Evolutionary conservation across 2,888 invertebrate genomes (phyloP).

Genomic region (Himalopsyche kuldschensis): DNA sequence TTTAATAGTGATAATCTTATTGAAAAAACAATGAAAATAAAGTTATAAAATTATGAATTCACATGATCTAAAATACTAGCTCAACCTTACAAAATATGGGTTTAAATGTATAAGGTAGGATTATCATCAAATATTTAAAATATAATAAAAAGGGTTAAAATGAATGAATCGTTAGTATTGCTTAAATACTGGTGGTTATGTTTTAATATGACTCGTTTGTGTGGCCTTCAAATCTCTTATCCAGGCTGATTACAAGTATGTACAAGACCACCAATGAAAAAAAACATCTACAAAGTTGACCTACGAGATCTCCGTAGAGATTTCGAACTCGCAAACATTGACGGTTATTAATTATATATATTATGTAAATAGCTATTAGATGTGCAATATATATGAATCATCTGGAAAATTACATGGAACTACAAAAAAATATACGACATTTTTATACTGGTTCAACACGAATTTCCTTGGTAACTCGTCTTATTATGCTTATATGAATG

Average conservation of each 20-base stretch:
- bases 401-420: not conserved
- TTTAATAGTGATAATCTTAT: no score
- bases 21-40: no score
- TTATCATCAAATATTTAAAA: no score
- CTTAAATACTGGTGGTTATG: no score
- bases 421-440: not conserved
- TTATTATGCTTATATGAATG: not conserved
- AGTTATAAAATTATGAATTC: no score
- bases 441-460: not conserved
- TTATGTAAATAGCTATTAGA: not conserved
- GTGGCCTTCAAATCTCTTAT: not conserved
- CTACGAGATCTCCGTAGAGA: not conserved
- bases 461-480: not conserved
- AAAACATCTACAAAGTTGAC: not conserved
- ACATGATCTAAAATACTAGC: no score
- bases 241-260: not conserved
- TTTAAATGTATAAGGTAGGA: no score
- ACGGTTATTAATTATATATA: not conserved
- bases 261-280: not conserved
- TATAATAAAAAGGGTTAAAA: no score
- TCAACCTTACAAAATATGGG: no score
- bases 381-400: not conserved
- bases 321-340: not conserved
- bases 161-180: no score
- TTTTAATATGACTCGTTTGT: not conserved